Percentiles rank a stretch among this genome's conserved stretches.
Conservation (phyloP, 2,797 vertebrate species). For the Intellagama lesueurii region DNA sequence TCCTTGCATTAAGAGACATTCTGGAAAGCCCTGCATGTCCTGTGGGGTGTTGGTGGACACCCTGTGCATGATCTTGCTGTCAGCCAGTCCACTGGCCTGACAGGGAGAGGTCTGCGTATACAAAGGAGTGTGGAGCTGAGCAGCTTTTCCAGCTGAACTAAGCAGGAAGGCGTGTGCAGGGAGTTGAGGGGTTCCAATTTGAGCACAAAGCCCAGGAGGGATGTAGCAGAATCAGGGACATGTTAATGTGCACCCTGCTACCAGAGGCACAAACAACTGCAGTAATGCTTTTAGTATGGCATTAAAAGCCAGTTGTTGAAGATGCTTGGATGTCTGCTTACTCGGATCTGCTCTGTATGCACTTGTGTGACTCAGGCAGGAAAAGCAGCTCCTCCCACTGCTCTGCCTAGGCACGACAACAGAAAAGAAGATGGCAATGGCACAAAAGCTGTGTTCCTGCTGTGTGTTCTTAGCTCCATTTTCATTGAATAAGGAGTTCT, state of each 20-base stretch:
- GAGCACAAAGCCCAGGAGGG: neutral
- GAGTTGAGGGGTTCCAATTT: neutral
- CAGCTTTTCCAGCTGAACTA: neutral
- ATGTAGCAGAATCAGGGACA: neutral
- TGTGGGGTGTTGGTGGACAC: neutral
- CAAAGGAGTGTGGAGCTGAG: neutral
- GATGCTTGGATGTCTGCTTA: neutral
- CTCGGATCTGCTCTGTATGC: neutral
- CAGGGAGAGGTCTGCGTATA: neutral
- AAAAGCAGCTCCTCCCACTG: neutral
- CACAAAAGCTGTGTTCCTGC: too few relatives aligned
- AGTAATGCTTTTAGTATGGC: neutral
- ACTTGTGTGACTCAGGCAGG: neutral
- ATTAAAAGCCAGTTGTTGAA: neutral
- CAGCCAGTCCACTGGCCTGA: neutral
- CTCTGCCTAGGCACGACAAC: neutral
- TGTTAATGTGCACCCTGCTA: neutral
- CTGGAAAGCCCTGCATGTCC: neutral
- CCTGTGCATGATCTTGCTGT: neutral
- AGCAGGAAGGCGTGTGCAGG: neutral
- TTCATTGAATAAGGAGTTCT: too few relatives aligned
- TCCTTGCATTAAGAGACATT: neutral
- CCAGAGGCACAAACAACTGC: neutral
- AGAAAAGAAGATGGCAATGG: too few relatives aligned
- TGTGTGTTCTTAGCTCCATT: too few relatives aligned